Percentiles rank a stretch among this genome's conserved stretches.
phyloP scores from a whole-genome alignment of 2,888 invertebrate species.

The Volucella inflata region DNA sequence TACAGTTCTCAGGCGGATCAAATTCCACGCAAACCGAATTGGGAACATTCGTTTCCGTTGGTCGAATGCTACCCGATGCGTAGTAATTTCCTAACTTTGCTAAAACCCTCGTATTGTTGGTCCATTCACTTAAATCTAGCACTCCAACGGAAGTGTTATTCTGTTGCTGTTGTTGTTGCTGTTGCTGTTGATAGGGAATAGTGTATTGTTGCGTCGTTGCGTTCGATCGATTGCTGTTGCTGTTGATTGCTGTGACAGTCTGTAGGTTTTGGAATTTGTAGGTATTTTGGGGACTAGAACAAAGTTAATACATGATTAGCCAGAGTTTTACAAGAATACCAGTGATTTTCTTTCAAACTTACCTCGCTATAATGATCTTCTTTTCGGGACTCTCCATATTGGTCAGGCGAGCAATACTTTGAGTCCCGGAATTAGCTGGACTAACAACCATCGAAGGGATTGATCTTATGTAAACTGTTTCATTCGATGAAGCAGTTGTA shows the following conservation, averaged over 20 bases:
- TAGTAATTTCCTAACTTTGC: constrained; percentile 93
- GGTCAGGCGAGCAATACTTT: constrained; percentile 77
- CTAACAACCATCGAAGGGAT: constrained; percentile 76
- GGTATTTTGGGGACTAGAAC: constrained; percentile 78
- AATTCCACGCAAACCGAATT: constrained; percentile 92
- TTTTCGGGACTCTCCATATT: constrained; percentile 79
- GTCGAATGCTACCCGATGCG: constrained; percentile 94
- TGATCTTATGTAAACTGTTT: constrained; percentile 77
- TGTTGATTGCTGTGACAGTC: constrained; percentile 77
- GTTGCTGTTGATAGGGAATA: constrained; percentile 82
- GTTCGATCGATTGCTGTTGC: constrained; percentile 75
- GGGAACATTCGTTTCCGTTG: constrained; percentile 88
- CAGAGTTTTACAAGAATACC: not conserved
- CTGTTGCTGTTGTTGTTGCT: constrained; percentile 85
- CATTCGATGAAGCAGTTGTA: constrained; percentile 68
- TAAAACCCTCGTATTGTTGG: constrained; percentile 92
- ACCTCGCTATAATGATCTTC: constrained; percentile 80
- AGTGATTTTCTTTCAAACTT: constrained; percentile 12
- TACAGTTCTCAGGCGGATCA: constrained; percentile 89
- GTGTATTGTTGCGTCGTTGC: constrained; percentile 72
- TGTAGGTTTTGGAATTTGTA: constrained; percentile 79
- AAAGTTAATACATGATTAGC: constrained; percentile 22
- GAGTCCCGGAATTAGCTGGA: constrained; percentile 77
- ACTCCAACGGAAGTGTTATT: constrained; percentile 81
- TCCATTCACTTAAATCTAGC: constrained; percentile 96